Evolutionary conservation across 53 echinoderm and acorn worm species (phyloP), one percentile per base, ranked within the genome.

Genomic region (Luidia sarsii): DNA sequence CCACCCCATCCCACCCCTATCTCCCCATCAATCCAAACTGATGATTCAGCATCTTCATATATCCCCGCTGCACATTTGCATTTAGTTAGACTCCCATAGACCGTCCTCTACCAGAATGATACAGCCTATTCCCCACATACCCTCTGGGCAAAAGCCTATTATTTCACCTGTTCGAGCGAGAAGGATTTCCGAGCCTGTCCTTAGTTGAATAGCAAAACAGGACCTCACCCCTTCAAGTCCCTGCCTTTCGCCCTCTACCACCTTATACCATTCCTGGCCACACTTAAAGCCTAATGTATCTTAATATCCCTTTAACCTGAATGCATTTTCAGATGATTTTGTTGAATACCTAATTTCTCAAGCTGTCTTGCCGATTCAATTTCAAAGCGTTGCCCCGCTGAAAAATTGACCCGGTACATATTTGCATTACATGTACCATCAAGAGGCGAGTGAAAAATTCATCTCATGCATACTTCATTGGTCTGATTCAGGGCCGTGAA

Each of bases 101-200:
- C 54, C 69, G 21, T 4, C 29, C 50, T 52, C 72, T 37, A 7
- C 34, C 19, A 54, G 33, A 56, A 52, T 56, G 53, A 72, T 72
- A 53, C 72, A 38, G 27, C 16, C 20, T 21, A 53, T 72, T 15
- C 54, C 65, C n/a, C 56, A 13, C 39, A 55, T 27, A 24, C 56
- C 72, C 72, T 72, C 72, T 56, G 72, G 71, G 72, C 72, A 20
- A 14, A 56, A 72, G 54, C 72, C 72, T 72, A 72, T 72, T 72
- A 72, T 72, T 72, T 72, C 72, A 72, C 72, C 72, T 72, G 72
- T 72, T 72, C 37, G 32, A 38, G 55, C 38, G 33, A 50, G 51
- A 50, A 71, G 71, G 53, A 71, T 52, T 71, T 71, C 71, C 71
- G 33, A 33, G 52, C 31, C 71, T 19, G 15, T 71, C 71, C 52